These are phyloP conservation scores for Melipona bicolor DNA, from an alignment of 2,888 invertebrate genomes.

Conservation along the genomic window DNA sequence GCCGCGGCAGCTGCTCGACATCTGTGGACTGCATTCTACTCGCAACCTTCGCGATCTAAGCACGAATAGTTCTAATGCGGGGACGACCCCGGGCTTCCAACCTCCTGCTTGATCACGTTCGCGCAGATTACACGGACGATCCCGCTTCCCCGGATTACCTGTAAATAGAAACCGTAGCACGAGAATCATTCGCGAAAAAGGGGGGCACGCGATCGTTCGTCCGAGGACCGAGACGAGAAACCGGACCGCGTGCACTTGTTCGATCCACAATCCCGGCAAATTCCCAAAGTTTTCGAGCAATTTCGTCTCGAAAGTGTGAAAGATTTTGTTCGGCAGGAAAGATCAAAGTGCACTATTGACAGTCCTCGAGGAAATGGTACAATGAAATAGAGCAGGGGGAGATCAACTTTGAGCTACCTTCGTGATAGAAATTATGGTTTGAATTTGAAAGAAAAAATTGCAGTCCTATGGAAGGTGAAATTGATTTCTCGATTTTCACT, in stretches of 20 bases:
- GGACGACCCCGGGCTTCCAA: slow-evolving; percentile 10
- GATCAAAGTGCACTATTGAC: no score
- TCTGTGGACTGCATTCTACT: slow-evolving; percentile 79
- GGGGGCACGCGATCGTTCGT: background rate
- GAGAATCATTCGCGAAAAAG: background rate
- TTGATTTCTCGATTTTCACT: no score
- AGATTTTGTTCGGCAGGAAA: no score
- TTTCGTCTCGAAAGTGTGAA: no score
- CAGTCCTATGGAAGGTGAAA: no score
- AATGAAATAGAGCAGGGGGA: no score
- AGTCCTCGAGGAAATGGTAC: no score
- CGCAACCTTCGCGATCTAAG: slow-evolving; percentile 64
- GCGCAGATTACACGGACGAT: slow-evolving; percentile 31
- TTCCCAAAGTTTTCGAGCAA: background rate
- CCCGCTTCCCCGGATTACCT: slow-evolving; percentile 12
- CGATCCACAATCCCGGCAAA: background rate
- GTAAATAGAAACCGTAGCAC: slow-evolving; percentile 15
- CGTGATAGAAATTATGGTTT: no score
- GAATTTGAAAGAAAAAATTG: no score
- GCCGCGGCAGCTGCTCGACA: slow-evolving; percentile 80
- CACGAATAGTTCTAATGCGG: slow-evolving; percentile 62
- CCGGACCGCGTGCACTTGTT: background rate
- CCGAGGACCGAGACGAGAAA: background rate
- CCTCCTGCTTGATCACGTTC: slow-evolving; percentile 2
- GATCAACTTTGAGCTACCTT: no score